phyloP scores from a whole-genome alignment of 2,113 vertebrate species.

The Daboia siamensis region DNA sequence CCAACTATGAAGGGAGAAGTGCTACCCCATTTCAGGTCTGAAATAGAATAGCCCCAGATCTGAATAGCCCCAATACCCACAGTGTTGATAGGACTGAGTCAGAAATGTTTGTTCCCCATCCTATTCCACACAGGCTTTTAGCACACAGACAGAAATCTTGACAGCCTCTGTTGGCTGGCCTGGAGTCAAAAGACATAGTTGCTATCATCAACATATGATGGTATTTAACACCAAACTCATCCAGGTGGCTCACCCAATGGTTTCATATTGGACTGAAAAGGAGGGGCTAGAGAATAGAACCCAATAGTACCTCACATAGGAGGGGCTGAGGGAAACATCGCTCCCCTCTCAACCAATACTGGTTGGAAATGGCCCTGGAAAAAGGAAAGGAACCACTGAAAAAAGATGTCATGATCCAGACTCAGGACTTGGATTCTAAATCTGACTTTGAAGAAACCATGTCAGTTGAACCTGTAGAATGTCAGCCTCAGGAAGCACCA shows the following conservation, averaged over 20 bases:
- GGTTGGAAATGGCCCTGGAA: not conserved
- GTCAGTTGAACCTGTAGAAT: not conserved
- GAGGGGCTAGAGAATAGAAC: not conserved
- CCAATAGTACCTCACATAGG: not conserved
- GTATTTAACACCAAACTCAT: not conserved
- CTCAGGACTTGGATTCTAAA: not conserved
- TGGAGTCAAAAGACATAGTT: not conserved
- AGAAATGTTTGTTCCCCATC: not conserved
- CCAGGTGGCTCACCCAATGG: not conserved
- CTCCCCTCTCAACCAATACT: not conserved
- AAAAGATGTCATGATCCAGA: not conserved
- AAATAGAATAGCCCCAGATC: not conserved
- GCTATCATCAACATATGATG: not conserved
- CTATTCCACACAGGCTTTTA: not conserved
- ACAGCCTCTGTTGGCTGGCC: not conserved
- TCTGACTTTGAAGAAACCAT: not conserved
- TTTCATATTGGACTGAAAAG: not conserved
- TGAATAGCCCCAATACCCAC: not conserved
- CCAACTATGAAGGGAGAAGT: not conserved
- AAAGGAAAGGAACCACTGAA: not conserved
- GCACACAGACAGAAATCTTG: not conserved
- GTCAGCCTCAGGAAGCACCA: not conserved
- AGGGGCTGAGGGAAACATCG: not conserved
- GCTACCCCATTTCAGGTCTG: not conserved
- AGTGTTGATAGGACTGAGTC: not conserved